Conservation (phyloP, 2,113 vertebrate genomes). For the Calyptomena viridis region DNA sequence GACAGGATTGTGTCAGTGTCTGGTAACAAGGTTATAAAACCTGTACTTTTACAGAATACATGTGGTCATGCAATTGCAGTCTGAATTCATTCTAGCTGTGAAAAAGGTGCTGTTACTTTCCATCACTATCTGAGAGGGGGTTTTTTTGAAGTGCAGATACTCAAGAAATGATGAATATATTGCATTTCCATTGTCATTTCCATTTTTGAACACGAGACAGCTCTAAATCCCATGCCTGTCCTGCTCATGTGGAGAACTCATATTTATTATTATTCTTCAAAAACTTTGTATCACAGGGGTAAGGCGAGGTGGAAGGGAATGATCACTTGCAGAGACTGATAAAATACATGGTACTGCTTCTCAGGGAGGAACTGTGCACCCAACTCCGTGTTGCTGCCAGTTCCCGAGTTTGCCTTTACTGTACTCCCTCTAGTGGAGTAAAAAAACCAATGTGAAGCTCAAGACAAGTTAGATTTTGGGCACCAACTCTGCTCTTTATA, state of each 20-base stretch:
- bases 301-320: neutral
- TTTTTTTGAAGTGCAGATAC: neutral
- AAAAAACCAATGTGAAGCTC: neutral
- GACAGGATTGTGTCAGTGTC: neutral
- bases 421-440: neutral
- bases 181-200: neutral
- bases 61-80: neutral
- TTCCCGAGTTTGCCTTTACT: neutral
- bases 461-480: neutral
- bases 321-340: neutral
- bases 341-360: neutral
- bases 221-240: neutral
- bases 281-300: neutral
- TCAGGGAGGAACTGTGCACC: neutral
- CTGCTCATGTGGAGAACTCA: neutral
- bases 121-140: neutral
- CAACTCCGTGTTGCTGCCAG: rapidly evolving
- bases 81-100: neutral
- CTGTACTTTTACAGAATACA: neutral
- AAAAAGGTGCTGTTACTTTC: neutral
- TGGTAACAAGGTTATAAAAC: neutral
- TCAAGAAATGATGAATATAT: neutral
- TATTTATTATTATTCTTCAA: neutral
- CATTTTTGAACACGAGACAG: neutral
- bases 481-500: neutral